Evolutionary conservation across 2,888 invertebrate genomes (phyloP).

Genomic region (Tanypteryx hageni): DNA sequence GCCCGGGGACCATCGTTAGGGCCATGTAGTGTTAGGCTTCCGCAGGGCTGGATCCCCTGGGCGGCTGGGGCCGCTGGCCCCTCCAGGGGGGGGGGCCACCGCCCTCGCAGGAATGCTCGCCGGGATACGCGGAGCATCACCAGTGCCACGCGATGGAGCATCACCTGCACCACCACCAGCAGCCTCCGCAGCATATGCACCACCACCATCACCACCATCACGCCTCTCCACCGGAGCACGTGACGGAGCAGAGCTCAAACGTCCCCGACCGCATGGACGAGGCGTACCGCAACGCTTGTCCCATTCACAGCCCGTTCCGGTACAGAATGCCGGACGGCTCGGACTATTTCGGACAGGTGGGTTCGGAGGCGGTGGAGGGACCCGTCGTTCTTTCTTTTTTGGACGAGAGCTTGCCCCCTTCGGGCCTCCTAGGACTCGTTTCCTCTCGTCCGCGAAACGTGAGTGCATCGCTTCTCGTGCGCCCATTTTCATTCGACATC

Average conservation of each 20-base stretch:
- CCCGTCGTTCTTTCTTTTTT: not conserved
- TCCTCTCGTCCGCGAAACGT: not conserved
- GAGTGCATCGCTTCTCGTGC: too few species aligned
- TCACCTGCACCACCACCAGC: conserved; percentile 42
- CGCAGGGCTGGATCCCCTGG: conserved; percentile 58
- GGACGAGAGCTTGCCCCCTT: not conserved
- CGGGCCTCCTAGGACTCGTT: not conserved
- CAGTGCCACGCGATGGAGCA: conserved; percentile 47
- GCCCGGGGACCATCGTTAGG: not conserved
- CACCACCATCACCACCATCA: conserved; percentile 39
- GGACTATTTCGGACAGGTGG: conserved; percentile 56
- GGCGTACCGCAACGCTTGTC: conserved; percentile 76
- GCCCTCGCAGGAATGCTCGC: conserved; percentile 25
- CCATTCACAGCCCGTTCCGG: conserved; percentile 61
- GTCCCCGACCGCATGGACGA: conserved; percentile 71
- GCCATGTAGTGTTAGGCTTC: conserved; percentile 44
- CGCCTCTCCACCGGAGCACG: conserved; percentile 57
- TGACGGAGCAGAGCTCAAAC: conserved; percentile 28
- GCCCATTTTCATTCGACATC: too few species aligned
- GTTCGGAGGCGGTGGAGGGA: not conserved
- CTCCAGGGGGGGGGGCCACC: not conserved
- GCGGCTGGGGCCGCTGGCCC: conserved; percentile 59
- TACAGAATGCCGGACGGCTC: conserved; percentile 49
- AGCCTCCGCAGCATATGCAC: conserved; percentile 31
- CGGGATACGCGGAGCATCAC: conserved; percentile 55